Base-by-base conservation (phyloP, 2,797 vertebrate genomes). In the Phoeniculus purpureus region DNA sequence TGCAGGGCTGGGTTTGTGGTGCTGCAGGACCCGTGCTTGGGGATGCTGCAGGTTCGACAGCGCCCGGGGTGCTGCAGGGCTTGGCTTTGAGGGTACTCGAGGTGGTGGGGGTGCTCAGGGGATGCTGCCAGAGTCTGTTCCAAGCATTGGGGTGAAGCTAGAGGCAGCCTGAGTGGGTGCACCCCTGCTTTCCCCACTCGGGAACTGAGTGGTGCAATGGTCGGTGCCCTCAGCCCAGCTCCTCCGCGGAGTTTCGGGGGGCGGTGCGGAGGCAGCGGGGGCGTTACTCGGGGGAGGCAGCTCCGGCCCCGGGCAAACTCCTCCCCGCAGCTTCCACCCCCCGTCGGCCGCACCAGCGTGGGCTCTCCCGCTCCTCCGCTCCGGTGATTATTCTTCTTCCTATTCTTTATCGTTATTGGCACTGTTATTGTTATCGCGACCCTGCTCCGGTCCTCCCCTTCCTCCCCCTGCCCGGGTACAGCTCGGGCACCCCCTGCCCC, bases 301-400 rank as follows among this genome's bases (percentile, higher is more conserved):
- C 91, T 73, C 75, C 59, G 67, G 83, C 37, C 26, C 59, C 55
- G 48, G 31, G 4, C 68, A 75, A 92, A 92, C 94, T 85, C 92
- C 94, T 79, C 94, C 79, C 59, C 45, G 22, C 14, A 52, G 34
- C 45, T 59, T 26, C 83, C 74, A 48, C 15, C 12, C 73, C 73
- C 58, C 67, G 55, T 37, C 65, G 37, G 72, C 79, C 75, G 45
- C 85, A 84, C 82, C 78, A 61, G 85, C 89, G 78, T 79, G 55
- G 76, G 37, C 47, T 67, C 89, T 75, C 67, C 62, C 27, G 55
- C 59, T 85, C 22, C 75, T 11, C 17, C 26, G 58, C 55, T 81
- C 85, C 54, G 50, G 37, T 37, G 45, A 34, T 55, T 75, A 20
- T 48, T 73, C 50, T 61, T 25, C 51, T 71, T 47, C 73, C 15